phyloP scores from a whole-genome alignment of 2,888 invertebrate species.

The Pheosia gnoma region DNA sequence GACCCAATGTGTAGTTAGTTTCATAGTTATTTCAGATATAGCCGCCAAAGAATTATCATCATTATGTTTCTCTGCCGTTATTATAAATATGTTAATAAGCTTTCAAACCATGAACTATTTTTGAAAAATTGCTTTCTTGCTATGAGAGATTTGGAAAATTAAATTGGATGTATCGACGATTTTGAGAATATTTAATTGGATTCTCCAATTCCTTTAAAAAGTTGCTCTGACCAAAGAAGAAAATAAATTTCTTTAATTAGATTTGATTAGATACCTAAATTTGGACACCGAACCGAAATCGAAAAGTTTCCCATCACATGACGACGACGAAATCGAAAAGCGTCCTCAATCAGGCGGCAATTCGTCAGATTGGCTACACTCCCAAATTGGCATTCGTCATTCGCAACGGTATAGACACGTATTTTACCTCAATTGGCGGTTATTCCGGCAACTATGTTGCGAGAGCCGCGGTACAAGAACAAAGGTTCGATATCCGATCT shows the following conservation, averaged over 20 bases:
- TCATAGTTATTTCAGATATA: too few species aligned
- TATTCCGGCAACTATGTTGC: conserved; percentile 33
- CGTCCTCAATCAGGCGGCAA: conserved; percentile 11
- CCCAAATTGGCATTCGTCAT: conserved; percentile 34
- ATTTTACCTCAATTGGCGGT: conserved; percentile 31
- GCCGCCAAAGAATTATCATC: too few species aligned
- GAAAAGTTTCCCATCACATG: conserved; percentile 4
- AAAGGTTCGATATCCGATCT: conserved; percentile 6
- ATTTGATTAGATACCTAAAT: background rate
- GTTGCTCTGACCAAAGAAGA: background rate
- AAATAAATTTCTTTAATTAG: background rate
- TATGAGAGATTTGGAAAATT: background rate
- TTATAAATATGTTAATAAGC: too few species aligned
- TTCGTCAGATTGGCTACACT: conserved; percentile 31
- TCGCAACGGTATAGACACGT: conserved; percentile 36
- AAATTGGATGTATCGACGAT: background rate
- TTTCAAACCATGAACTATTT: too few species aligned
- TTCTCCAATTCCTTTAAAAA: background rate
- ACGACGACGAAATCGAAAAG: too few species aligned
- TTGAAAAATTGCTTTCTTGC: too few species aligned
- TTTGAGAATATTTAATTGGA: background rate
- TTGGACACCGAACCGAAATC: background rate
- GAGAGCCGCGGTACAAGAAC: conserved; percentile 3
- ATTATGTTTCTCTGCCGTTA: too few species aligned
- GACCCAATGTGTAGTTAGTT: too few species aligned